phyloP scores from a whole-genome alignment of 2,888 invertebrate genomes.

The Crematogaster levior region DNA sequence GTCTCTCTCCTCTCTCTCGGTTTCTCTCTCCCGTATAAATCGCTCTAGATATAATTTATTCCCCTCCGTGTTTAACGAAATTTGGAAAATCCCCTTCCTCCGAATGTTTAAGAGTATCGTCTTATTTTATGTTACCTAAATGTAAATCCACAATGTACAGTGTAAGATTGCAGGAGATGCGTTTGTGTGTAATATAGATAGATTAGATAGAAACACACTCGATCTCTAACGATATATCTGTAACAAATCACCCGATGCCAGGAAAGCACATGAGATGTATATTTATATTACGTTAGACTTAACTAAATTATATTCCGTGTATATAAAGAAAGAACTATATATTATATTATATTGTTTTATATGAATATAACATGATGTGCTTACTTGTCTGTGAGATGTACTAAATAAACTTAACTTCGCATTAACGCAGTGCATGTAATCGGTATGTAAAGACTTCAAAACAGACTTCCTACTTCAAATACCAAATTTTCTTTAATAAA shows the following conservation, averaged over 20 bases:
- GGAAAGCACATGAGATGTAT: constrained; percentile 69
- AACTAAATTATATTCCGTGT: constrained; percentile 76
- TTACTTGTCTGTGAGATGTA: constrained; percentile 65
- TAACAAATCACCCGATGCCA: constrained; percentile 54
- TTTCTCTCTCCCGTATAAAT: background rate
- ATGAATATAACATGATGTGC: constrained; percentile 65
- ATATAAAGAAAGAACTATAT: constrained; percentile 73
- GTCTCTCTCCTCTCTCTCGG: background rate
- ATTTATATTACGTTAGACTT: constrained; percentile 73
- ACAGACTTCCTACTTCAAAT: constrained; percentile 19
- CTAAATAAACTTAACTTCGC: constrained; percentile 57
- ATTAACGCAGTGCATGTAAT: constrained; percentile 50
- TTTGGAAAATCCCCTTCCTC: background rate
- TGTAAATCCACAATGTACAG: constrained; percentile 61
- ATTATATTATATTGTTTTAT: constrained; percentile 67
- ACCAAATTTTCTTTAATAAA: constrained; percentile 33
- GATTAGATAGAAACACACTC: constrained; percentile 33
- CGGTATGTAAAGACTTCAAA: constrained; percentile 34
- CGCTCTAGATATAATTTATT: background rate
- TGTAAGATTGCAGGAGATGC: constrained; percentile 60
- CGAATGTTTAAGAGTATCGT: constrained; percentile 18
- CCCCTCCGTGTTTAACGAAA: background rate
- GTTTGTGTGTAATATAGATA: constrained; percentile 67
- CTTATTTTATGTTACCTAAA: constrained; percentile 35
- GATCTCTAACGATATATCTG: constrained; percentile 43